These are phyloP conservation scores for Drosophila miranda DNA, from an alignment of 1,140 invertebrate species.

Conservation along the genomic window DNA sequence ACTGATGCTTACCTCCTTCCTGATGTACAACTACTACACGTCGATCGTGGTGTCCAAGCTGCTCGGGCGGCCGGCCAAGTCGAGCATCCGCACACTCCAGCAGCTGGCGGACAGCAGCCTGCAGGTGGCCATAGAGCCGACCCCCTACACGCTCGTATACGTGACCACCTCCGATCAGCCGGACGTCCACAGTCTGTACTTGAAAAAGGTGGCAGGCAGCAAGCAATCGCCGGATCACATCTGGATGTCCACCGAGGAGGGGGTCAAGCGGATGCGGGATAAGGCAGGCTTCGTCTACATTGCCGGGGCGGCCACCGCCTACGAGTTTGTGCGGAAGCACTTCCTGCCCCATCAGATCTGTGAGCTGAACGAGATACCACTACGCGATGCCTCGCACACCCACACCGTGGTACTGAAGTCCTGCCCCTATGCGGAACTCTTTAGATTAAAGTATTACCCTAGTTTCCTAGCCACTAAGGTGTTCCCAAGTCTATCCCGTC, in stretches of 20 bases:
- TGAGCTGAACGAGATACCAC: conserved; percentile 65
- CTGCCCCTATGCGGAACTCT: conserved; percentile 62
- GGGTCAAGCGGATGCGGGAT: conserved; percentile 55
- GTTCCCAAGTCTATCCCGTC: not conserved
- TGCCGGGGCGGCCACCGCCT: conserved; percentile 58
- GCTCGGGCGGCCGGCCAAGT: conserved; percentile 61
- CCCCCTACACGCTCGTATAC: conserved; percentile 56
- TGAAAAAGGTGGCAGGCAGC: conserved; percentile 52
- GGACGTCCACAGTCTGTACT: conserved; percentile 49
- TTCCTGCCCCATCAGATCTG: conserved; percentile 75
- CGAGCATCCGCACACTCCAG: conserved; percentile 65
- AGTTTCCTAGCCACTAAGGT: not conserved
- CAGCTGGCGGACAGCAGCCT: conserved; percentile 75
- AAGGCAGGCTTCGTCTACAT: conserved; percentile 68
- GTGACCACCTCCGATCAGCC: conserved; percentile 41
- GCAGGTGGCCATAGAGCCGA: conserved; percentile 62
- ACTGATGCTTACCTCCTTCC: conserved; percentile 62
- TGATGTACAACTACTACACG: conserved; percentile 80
- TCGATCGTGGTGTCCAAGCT: conserved; percentile 73
- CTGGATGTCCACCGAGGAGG: conserved; percentile 59
- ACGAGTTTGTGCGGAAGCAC: conserved; percentile 53
- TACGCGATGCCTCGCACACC: conserved; percentile 51
- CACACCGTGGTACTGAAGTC: conserved; percentile 39
- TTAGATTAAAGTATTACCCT: conserved; percentile 45
- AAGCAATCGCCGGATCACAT: conserved; percentile 37